Conservation (phyloP, 2,888 invertebrate species). For the Acleris sparsana region DNA sequence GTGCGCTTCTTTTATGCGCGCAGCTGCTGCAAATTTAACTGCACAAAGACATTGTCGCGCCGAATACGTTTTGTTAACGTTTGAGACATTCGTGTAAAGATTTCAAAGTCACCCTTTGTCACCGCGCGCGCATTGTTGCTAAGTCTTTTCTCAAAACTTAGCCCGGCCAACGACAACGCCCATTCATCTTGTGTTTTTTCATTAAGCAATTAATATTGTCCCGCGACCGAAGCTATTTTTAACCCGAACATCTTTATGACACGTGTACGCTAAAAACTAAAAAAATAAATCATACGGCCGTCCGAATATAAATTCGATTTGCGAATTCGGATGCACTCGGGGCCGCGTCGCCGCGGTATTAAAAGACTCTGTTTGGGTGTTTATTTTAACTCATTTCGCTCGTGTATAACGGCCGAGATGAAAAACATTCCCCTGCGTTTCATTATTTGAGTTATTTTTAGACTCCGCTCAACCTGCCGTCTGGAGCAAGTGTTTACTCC, state of each 20-base stretch:
- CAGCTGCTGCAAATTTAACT: slow-evolving; percentile 72
- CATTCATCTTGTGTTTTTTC: slow-evolving; percentile 61
- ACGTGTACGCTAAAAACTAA: slow-evolving; percentile 57
- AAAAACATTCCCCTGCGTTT: slow-evolving; percentile 83
- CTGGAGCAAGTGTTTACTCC: slow-evolving; percentile 75
- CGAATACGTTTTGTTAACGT: slow-evolving; percentile 69
- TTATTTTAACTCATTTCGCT: slow-evolving; percentile 83
- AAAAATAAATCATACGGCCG: slow-evolving; percentile 74
- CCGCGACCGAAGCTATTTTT: slow-evolving; percentile 56
- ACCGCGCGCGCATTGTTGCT: slow-evolving; percentile 48
- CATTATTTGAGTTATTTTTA: slow-evolving; percentile 82
- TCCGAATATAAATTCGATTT: slow-evolving; percentile 70
- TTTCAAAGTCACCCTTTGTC: slow-evolving; percentile 75
- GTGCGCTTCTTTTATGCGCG: slow-evolving; percentile 65
- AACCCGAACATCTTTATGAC: slow-evolving; percentile 62
- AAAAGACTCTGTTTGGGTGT: slow-evolving; percentile 78
- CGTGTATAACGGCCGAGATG: slow-evolving; percentile 79
- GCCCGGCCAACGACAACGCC: slow-evolving; percentile 60
- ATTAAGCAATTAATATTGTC: slow-evolving; percentile 55
- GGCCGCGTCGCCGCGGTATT: slow-evolving; percentile 78
- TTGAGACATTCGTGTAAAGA: slow-evolving; percentile 64
- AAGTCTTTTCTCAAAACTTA: slow-evolving; percentile 59
- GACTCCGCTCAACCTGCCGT: slow-evolving; percentile 76
- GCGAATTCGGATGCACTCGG: slow-evolving; percentile 71
- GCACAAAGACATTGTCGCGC: slow-evolving; percentile 72